phyloP scores from a whole-genome alignment of 2,797 vertebrate species.

The Pipistrellus nathusii region DNA sequence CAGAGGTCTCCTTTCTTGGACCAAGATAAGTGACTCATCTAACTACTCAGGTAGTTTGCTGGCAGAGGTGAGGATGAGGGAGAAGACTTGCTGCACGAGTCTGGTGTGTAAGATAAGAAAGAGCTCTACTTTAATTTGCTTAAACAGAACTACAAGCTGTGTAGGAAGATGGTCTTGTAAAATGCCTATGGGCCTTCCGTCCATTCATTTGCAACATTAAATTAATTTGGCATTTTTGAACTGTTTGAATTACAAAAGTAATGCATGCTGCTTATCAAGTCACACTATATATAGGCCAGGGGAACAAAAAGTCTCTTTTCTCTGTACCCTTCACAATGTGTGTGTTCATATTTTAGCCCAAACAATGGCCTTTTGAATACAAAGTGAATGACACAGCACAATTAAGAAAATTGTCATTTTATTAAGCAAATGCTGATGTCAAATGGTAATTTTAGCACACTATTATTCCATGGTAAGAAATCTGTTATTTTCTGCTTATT shows the following conservation, averaged over 20 bases:
- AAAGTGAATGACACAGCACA: not conserved
- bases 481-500: not conserved
- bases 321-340: not conserved
- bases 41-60: not conserved
- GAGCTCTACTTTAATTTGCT: not conserved
- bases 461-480: not conserved
- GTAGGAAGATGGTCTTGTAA: not conserved
- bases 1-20: not conserved
- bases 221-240: conserved; percentile 51
- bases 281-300: not conserved
- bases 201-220: not conserved
- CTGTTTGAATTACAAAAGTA: not conserved
- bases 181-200: not conserved
- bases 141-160: not conserved
- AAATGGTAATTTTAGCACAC: conserved; percentile 29
- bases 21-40: not conserved
- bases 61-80: not conserved
- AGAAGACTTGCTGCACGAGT: not conserved
- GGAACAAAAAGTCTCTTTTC: not conserved
- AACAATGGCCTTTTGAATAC: not conserved
- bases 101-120: not conserved
- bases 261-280: not conserved
- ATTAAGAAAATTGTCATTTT: conserved; percentile 24
- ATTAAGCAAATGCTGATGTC: conserved; percentile 29
- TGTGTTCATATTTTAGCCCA: not conserved